phyloP scores from a whole-genome alignment of 2,888 invertebrate genomes.

The Sthenelais limicola region DNA sequence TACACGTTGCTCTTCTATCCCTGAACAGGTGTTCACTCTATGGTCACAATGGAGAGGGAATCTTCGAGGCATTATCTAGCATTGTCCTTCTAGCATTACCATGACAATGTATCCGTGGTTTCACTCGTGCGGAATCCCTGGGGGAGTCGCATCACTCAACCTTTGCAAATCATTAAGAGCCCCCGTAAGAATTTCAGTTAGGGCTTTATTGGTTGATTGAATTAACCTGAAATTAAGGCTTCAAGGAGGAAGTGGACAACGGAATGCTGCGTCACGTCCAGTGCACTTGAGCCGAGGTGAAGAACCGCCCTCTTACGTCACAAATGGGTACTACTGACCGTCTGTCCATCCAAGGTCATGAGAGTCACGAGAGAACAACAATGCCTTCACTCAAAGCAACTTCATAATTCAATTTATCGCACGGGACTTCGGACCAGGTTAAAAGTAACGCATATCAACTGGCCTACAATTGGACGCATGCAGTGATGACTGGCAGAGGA shows the following conservation, averaged over 20 bases:
- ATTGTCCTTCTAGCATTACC: conserved; percentile 1
- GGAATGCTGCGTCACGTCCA: conserved; percentile 2
- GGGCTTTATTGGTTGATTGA: conserved; percentile 13
- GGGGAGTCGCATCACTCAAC: not conserved
- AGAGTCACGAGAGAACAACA: not conserved
- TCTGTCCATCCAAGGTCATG: conserved; percentile 25
- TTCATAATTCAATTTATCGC: too few relatives aligned
- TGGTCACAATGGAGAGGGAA: conserved; percentile 1
- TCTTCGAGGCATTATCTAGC: conserved; percentile 17
- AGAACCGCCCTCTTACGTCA: conserved; percentile 21
- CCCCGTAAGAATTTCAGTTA: not conserved
- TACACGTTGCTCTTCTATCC: not conserved
- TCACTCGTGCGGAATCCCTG: not conserved
- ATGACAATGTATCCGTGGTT: not conserved
- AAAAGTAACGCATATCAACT: too few relatives aligned
- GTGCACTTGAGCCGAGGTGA: not conserved
- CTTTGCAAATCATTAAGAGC: not conserved
- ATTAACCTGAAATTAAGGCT: not conserved
- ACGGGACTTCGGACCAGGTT: too few relatives aligned
- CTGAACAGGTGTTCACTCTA: conserved; percentile 9
- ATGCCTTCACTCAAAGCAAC: not conserved
- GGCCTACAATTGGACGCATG: too few relatives aligned
- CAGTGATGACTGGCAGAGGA: too few relatives aligned
- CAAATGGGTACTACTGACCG: not conserved
- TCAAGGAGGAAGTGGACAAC: not conserved